Evolutionary conservation across 2,113 vertebrate genomes (phyloP).

Genomic region (Paralichthys olivaceus): DNA sequence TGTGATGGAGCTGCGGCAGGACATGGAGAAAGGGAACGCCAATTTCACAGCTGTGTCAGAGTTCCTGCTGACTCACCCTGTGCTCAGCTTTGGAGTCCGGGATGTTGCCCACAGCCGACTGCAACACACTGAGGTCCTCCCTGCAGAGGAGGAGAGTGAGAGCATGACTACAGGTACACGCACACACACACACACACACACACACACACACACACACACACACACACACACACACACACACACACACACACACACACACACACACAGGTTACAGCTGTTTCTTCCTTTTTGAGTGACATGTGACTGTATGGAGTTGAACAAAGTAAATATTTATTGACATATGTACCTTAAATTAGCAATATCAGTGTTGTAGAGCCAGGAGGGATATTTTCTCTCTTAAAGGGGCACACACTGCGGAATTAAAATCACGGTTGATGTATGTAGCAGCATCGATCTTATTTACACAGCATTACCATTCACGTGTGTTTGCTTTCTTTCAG

Average conservation of each 20-base stretch:
- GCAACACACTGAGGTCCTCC: conserved; percentile 92
- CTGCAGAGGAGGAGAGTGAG: conserved; percentile 93
- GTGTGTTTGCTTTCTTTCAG: conserved; percentile 75
- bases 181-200: no score
- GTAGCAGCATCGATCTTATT: conserved; percentile 11
- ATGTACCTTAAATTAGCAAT: no score
- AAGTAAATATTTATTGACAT: background rate
- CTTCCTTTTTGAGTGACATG: no score
- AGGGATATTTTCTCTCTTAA: no score
- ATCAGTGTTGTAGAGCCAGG: no score
- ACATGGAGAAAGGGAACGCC: conserved; percentile 93
- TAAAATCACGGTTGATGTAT: background rate
- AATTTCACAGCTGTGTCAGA: conserved; percentile 96
- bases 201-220: no score
- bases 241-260: no score
- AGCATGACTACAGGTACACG: conserved; percentile 87
- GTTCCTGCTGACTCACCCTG: conserved; percentile 97
- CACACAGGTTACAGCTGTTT: no score
- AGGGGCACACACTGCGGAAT: background rate
- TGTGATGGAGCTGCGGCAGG: conserved; percentile 96
- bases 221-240: no score
- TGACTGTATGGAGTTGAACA: no score
- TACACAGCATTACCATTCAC: background rate
- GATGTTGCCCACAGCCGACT: conserved; percentile 89
- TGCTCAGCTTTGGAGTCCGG: conserved; percentile 96